Evolutionary conservation across 2,113 vertebrate genomes (phyloP).

Genomic region (Heptranchias perlo): DNA sequence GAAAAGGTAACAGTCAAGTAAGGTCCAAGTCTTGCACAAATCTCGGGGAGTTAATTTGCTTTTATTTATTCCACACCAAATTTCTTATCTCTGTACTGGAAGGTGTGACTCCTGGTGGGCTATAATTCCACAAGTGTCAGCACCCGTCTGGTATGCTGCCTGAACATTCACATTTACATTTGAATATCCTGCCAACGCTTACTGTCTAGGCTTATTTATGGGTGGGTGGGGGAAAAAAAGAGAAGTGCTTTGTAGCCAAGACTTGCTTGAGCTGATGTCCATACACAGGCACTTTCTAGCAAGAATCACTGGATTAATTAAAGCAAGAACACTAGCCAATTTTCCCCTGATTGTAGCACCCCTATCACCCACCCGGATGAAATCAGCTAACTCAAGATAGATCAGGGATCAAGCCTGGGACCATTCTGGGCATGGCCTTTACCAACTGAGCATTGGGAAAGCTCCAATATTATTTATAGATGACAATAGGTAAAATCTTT

Average conservation of each 20-base stretch:
- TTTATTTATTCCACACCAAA: background rate
- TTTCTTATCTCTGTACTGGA: background rate
- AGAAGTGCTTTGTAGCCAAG: background rate
- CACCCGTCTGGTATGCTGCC: background rate
- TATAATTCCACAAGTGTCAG: background rate
- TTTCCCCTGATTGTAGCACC: background rate
- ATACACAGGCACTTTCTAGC: background rate
- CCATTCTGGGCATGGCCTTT: background rate
- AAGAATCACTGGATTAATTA: background rate
- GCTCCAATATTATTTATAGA: background rate
- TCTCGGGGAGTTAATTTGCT: background rate
- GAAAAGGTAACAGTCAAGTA: background rate
- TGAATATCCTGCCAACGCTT: background rate
- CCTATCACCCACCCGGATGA: background rate
- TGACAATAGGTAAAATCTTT: background rate
- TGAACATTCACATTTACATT: background rate
- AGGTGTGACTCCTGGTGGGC: background rate
- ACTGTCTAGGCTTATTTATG: background rate
- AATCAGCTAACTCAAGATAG: background rate
- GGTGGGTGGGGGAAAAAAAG: background rate
- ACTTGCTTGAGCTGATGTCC: background rate
- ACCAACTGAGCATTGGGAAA: background rate
- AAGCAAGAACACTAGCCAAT: background rate
- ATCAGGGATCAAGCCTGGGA: background rate
- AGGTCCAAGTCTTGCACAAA: background rate